Conservation (phyloP, 2,888 invertebrate genomes). For the Macaria notata region DNA sequence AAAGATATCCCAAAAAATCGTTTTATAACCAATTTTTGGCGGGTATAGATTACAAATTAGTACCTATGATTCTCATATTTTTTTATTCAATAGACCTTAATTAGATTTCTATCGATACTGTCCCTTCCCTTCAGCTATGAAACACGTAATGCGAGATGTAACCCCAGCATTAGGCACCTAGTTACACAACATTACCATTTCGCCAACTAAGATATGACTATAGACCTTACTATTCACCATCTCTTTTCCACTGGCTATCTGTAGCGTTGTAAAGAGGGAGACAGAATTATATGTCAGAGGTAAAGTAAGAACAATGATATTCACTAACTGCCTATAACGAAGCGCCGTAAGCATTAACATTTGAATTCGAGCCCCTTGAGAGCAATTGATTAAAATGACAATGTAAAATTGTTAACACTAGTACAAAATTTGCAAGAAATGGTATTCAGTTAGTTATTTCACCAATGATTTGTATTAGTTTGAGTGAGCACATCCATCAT, state of each 20-base stretch:
- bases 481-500: not conserved
- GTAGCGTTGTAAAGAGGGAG: too few species aligned
- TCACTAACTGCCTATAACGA: conserved; percentile 8
- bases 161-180: conserved; percentile 11
- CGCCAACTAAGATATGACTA: conserved; percentile 8
- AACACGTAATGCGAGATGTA: conserved; percentile 8
- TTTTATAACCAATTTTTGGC: not conserved
- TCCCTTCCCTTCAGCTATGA: conserved; percentile 5
- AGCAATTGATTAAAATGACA: conserved; percentile 2
- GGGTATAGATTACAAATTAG: not conserved
- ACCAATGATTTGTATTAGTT: not conserved
- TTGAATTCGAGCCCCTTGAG: not conserved
- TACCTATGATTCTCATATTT: too few species aligned
- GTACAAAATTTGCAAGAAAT: not conserved
- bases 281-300: too few species aligned
- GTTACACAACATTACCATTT: conserved; percentile 9
- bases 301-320: not conserved
- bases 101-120: not conserved
- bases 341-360: conserved; percentile 3
- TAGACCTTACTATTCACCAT: not conserved
- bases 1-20: not conserved
- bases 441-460: not conserved
- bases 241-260: too few species aligned
- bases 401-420: not conserved
- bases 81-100: too few species aligned